phyloP scores from a whole-genome alignment of 2,113 vertebrate species.

The Scortum barcoo region DNA sequence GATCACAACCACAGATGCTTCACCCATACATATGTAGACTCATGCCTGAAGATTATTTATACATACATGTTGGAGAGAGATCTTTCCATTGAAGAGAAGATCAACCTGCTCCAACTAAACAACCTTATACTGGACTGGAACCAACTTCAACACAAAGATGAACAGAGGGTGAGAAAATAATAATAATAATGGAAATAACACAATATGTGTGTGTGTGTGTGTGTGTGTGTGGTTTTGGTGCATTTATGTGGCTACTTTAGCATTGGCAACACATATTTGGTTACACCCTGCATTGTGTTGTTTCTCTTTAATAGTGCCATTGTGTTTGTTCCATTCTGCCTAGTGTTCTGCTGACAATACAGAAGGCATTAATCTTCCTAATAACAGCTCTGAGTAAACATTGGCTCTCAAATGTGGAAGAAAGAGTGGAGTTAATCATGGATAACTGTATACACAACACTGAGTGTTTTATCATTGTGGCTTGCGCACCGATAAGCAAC shows the following conservation, averaged over 20 bases:
- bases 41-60: background rate
- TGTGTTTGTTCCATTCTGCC: conserved; percentile 23
- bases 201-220: background rate
- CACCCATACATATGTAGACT: background rate
- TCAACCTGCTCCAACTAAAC: background rate
- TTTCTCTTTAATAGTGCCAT: conserved; percentile 30
- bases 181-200: no score
- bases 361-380: conserved; percentile 38
- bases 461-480: conserved; percentile 1
- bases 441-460: conserved; percentile 6
- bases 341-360: conserved; percentile 20
- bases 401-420: background rate
- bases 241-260: conserved; percentile 13
- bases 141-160: background rate
- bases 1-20: background rate
- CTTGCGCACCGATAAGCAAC: conserved; percentile 16
- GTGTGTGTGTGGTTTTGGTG: background rate
- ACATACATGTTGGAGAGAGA: background rate
- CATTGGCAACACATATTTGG: conserved; percentile 64
- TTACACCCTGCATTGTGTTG: conserved; percentile 68
- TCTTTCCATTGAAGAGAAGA: background rate
- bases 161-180: background rate
- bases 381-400: conserved; percentile 37
- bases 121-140: background rate
- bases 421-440: conserved; percentile 1